Evolutionary conservation across 1,140 invertebrate species (phyloP), one percentile per base, ranked within the genome.

Genomic region (Temnothorax longispinosus): DNA sequence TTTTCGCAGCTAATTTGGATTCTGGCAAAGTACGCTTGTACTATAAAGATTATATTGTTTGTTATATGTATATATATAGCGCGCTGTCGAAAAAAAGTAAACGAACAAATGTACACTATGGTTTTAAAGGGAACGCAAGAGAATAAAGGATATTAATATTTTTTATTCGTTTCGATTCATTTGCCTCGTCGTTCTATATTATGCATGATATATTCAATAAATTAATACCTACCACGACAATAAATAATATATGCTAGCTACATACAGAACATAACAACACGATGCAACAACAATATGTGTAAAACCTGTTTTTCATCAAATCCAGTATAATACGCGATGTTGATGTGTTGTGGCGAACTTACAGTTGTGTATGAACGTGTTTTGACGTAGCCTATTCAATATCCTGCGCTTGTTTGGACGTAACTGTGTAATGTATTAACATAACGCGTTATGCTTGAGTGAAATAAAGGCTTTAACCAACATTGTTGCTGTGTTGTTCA

Each of bases 111-210:
- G 35, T 88, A 80, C 27, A 76, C 6, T 60, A 15, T 89, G 47
- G 60, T 81, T 69, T 91, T 18, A 58, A 87, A 64, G 38, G 65
- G 50, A 8, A 86, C 15, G 44, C 60, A 52, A 56, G 72, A 88
- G 72, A 88, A 91, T 89, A 86, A 87, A 92, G 32, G 21, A 58
- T 65, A 86, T 69, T 60, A 91, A 41, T 85, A 80, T 86, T 87
- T 89, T 85, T 86, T 85, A 88, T 54, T 76, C 18, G 38, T 54
- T 8, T 84, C 5, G 44, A 56, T 4, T 74, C 44, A 77, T 78
- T 86, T 74, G 4, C 13, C 41, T 50, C 27, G 11, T 13, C 13
- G 13, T 47, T 41, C 6, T 35, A 21, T 71, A 44, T 44, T 44
- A 56, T 54, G 35, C 21, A n/a, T 47, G 18, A 82, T 74, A 74